Conservation (phyloP, 1,140 invertebrate species). For the honey bee (Apis mellifera) region Amel_HAv3.1 CM009940.2:1153501-1154000, state of each 20-base stretch:
- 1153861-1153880: background rate
- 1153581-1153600: no score
- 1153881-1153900: background rate
- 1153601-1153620: no score
- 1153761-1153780: background rate
- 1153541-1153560: no score
- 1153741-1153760: background rate
- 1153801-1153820: background rate
- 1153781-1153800: background rate
- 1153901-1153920: conserved; percentile 3
- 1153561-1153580: no score
- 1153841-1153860: background rate
- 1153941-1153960: conserved; percentile 14
- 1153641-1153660: no score
- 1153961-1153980: background rate
- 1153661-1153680: no score
- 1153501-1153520: no score
- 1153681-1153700: no score
- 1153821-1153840: background rate
- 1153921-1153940: conserved; percentile 21
- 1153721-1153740: no score
- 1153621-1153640: no score
- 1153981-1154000: conserved; percentile 14
- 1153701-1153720: no score
- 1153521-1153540: no score